Conservation (phyloP, 2,113 vertebrate species). For the Strigops habroptila region DNA sequence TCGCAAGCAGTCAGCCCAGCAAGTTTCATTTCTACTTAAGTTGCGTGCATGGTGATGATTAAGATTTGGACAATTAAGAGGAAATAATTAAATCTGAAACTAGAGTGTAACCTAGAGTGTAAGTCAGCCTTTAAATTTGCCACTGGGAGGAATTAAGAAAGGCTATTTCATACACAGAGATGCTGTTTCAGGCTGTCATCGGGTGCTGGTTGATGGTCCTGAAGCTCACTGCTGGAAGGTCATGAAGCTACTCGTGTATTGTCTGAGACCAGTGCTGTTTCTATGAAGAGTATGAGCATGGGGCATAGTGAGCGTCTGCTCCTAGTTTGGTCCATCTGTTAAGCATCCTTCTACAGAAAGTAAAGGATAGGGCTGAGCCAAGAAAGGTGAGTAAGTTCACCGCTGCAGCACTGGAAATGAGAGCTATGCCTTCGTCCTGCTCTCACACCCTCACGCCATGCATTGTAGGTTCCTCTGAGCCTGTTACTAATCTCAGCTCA, state of each 20-base stretch:
- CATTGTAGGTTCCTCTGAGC: not conserved
- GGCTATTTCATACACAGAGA: not conserved
- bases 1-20: not conserved
- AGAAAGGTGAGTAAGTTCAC: not conserved
- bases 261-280: not conserved
- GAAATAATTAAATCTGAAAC: not conserved
- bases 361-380: not conserved
- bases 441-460: not conserved
- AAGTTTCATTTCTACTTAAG: not conserved
- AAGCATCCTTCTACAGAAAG: not conserved
- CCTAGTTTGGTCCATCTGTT: not conserved
- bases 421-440: rapidly evolving
- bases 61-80: not conserved
- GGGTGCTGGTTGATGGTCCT: not conserved
- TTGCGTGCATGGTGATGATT: not conserved
- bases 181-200: not conserved
- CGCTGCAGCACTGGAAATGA: not conserved
- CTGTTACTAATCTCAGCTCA: not conserved
- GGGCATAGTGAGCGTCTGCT: rapidly evolving
- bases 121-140: not conserved
- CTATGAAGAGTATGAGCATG: not conserved
- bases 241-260: not conserved
- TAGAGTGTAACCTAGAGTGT: not conserved
- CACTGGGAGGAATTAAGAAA: not conserved
- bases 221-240: not conserved